These are phyloP conservation scores for Ellobius talpinus DNA, from an alignment of 2,113 vertebrate genomes.

Conservation along the genomic window DNA sequence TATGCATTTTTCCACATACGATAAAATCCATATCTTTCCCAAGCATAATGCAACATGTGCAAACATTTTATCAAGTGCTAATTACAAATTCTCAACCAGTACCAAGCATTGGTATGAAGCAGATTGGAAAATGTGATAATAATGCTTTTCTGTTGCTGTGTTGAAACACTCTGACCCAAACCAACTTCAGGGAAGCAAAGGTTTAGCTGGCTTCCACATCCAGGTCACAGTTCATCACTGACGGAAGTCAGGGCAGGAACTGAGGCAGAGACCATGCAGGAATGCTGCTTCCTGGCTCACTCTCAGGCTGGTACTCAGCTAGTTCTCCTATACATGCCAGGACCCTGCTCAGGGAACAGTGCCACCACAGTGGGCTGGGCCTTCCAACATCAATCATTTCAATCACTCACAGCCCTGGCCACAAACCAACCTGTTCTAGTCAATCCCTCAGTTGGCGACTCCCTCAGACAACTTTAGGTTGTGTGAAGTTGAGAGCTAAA, in stretches of 20 bases:
- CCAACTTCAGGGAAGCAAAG: not conserved
- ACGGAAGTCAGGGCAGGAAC: not conserved
- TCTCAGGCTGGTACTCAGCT: not conserved
- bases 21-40: not conserved
- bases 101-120: not conserved
- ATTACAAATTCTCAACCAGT: conserved; percentile 6
- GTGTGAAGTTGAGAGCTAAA: not conserved
- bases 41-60: not conserved
- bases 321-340: not conserved
- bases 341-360: not conserved
- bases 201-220: not conserved
- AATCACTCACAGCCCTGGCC: not conserved
- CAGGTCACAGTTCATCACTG: not conserved
- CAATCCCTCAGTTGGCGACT: not conserved
- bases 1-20: not conserved
- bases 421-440: not conserved
- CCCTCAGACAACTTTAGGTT: not conserved
- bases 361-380: not conserved
- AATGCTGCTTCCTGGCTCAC: not conserved
- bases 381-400: not conserved
- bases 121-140: not conserved
- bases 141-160: not conserved
- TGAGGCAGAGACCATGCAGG: not conserved
- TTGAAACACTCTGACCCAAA: not conserved
- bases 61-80: not conserved